phyloP scores from a whole-genome alignment of 2,888 invertebrate genomes.

The Limnephilus rhombicus region DNA sequence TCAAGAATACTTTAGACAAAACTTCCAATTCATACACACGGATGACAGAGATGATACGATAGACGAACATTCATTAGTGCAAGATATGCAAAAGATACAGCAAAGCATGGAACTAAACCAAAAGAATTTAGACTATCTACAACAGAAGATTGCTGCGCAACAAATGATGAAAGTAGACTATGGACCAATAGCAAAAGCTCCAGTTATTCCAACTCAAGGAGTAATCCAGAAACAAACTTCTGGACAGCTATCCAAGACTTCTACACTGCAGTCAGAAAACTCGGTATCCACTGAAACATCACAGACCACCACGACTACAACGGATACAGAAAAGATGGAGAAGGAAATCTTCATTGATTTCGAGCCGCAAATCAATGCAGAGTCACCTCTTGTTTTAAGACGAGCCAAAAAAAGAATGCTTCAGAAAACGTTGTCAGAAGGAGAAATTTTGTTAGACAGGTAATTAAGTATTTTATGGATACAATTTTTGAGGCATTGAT shows the following conservation, averaged over 20 bases:
- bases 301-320: conserved; percentile 74
- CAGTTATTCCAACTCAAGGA: conserved; percentile 69
- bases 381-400: conserved; percentile 81
- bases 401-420: conserved; percentile 77
- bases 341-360: conserved; percentile 93
- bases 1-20: conserved; percentile 77
- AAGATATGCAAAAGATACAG: conserved; percentile 75
- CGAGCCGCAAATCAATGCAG: conserved; percentile 84
- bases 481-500: not conserved
- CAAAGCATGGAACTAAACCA: conserved; percentile 77
- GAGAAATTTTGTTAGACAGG: conserved; percentile 84
- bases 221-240: conserved; percentile 72
- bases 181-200: conserved; percentile 67
- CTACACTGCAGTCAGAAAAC: conserved; percentile 77
- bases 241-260: conserved; percentile 74
- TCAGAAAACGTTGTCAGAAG: conserved; percentile 89
- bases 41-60: conserved; percentile 77
- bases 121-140: conserved; percentile 76
- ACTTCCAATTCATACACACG: conserved; percentile 77
- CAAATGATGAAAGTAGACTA: conserved; percentile 66
- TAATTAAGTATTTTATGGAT: conserved; percentile 66
- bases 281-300: conserved; percentile 77
- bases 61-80: conserved; percentile 70
- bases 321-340: conserved; percentile 81
- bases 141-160: conserved; percentile 78